Percentiles rank a stretch among this genome's conserved stretches.
These are phyloP conservation scores for Gallinago undulata DNA, from an alignment of 2,113 vertebrate genomes.

Conservation along the genomic window DNA sequence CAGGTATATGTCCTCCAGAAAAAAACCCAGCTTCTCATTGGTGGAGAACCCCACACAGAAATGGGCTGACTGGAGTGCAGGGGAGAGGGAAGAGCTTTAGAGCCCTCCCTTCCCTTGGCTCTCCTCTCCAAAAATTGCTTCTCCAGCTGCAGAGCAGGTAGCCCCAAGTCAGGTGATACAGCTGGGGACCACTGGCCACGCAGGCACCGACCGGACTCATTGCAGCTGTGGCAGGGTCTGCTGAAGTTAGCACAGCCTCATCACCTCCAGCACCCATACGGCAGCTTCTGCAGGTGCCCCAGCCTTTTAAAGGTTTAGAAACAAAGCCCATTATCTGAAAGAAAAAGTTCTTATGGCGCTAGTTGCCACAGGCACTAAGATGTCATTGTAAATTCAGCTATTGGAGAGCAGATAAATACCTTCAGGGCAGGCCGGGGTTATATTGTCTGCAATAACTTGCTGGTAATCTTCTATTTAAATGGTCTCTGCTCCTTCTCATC, in stretches of 20 bases:
- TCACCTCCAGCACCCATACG: rapidly evolving
- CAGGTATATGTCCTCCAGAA: background rate
- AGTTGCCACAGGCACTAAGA: background rate
- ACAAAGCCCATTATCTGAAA: background rate
- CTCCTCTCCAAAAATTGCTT: background rate
- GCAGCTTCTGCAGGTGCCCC: background rate
- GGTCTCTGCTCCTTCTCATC: background rate
- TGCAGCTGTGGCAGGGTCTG: background rate
- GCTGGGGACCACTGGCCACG: rapidly evolving
- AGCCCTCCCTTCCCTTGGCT: background rate
- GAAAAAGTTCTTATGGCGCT: background rate
- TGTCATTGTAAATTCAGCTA: background rate
- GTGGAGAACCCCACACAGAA: background rate
- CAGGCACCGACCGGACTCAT: rapidly evolving
- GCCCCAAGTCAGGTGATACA: background rate
- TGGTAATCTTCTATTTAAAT: background rate
- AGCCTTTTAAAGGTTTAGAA: background rate
- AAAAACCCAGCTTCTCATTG: background rate
- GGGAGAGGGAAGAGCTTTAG: background rate
- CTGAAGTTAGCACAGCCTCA: background rate
- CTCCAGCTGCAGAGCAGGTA: background rate
- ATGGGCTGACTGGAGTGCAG: background rate
- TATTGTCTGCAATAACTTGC: background rate
- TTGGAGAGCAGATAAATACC: background rate
- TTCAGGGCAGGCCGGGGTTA: background rate